These are phyloP conservation scores for Myripristis jacobus DNA, from an alignment of 2,797 vertebrate genomes.

Conservation along the genomic window DNA sequence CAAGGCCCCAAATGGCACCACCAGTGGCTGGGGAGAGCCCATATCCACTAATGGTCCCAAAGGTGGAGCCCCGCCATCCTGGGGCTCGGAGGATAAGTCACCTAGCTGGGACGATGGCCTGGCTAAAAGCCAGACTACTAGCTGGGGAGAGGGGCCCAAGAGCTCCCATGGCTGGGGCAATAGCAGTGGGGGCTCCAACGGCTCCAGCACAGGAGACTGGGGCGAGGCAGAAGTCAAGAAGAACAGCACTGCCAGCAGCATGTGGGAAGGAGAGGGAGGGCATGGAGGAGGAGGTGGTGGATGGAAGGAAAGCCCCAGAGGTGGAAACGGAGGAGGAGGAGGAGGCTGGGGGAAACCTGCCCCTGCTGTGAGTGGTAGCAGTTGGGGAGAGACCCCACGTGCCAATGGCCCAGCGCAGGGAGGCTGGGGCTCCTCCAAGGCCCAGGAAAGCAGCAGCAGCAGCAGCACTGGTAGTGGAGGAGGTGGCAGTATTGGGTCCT, in stretches of 20 bases:
- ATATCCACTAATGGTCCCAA: conserved; percentile 88
- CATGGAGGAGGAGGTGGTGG: conserved; percentile 85
- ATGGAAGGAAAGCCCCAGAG: conserved; percentile 90
- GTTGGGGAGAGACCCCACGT: conserved; percentile 82
- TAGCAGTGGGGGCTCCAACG: conserved; percentile 83
- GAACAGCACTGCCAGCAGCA: conserved; percentile 84
- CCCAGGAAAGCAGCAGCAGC: conserved; percentile 86
- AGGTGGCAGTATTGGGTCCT: conserved; percentile 82
- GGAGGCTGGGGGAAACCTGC: conserved; percentile 76
- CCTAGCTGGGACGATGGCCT: conserved; percentile 91
- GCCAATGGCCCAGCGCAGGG: conserved; percentile 86
- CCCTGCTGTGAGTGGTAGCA: conserved; percentile 79
- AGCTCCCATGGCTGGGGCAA: conserved; percentile 88
- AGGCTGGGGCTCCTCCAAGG: conserved; percentile 89
- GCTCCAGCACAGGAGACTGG: conserved; percentile 86
- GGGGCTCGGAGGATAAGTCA: conserved; percentile 93
- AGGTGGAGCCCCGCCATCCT: conserved; percentile 85
- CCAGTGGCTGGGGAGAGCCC: conserved; percentile 90
- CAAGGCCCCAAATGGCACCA: conserved; percentile 89
- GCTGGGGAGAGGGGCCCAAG: conserved; percentile 92
- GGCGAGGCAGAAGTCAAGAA: conserved; percentile 92
- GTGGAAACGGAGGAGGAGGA: conserved; percentile 78
- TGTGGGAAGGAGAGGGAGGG: conserved; percentile 91
- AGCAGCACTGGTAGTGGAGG: conserved; percentile 79
- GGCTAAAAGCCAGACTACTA: conserved; percentile 88